Evolutionary conservation across 2,797 vertebrate genomes (phyloP).

Genomic region (Gambusia yucatana): DNA sequence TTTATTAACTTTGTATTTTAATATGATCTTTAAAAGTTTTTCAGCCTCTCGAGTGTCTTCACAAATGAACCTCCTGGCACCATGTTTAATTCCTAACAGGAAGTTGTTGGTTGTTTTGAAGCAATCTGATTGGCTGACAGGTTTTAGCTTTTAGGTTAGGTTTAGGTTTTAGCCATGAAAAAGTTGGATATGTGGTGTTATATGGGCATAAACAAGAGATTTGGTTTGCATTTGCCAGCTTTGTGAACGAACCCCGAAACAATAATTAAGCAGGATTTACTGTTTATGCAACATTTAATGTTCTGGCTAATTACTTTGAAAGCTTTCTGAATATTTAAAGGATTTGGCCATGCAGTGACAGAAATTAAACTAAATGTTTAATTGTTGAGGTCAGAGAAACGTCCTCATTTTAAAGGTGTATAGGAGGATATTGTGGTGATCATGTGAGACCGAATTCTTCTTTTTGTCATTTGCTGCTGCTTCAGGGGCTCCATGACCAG

Average conservation of each 20-base stretch:
- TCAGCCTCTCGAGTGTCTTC: no score
- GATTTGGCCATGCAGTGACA: not conserved
- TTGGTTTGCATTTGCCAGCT: no score
- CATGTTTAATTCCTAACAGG: no score
- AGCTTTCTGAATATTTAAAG: not conserved
- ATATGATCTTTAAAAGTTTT: no score
- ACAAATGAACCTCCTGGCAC: no score
- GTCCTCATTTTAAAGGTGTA: not conserved
- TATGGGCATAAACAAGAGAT: no score
- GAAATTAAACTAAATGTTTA: not conserved
- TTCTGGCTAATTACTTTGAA: not conserved
- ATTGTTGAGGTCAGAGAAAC: not conserved
- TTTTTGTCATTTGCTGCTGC: conserved; percentile 1
- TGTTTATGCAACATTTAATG: not conserved
- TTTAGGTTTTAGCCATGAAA: no score
- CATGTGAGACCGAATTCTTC: not conserved
- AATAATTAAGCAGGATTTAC: not conserved
- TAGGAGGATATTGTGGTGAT: not conserved
- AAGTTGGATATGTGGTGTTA: no score
- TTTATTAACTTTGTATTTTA: no score
- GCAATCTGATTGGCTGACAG: no score
- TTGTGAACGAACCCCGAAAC: not conserved
- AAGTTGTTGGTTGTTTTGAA: no score
- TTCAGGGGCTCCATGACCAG: conserved; percentile 95
- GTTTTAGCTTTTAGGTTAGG: no score